A percentile compares a stretch with the other conserved stretches of the same genome.
These are phyloP conservation scores for Neocrepidodera transversa DNA, from an alignment of 2,888 invertebrate species.

Conservation along the genomic window DNA sequence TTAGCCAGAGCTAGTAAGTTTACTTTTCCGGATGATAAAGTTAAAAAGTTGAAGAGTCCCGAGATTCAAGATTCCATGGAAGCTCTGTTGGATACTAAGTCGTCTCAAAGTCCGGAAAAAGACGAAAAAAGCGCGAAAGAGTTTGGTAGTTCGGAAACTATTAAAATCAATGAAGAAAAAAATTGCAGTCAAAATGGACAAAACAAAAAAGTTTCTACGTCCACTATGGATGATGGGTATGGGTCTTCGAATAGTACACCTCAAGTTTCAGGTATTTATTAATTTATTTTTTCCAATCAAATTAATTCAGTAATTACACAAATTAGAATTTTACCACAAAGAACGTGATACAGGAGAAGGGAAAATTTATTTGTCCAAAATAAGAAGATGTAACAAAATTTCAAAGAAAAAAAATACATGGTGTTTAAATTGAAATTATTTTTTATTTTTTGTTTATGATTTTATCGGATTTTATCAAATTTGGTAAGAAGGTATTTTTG, in stretches of 20 bases:
- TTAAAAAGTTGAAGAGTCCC: constrained; percentile 52
- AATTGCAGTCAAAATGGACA: constrained; percentile 35
- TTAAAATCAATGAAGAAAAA: constrained; percentile 37
- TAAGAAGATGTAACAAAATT: too few relatives aligned
- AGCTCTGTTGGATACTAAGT: constrained; percentile 40
- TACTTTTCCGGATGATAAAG: constrained; percentile 45
- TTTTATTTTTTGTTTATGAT: too few relatives aligned
- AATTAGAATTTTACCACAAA: too few relatives aligned
- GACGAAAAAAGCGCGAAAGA: constrained; percentile 23
- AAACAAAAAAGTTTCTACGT: constrained; percentile 51
- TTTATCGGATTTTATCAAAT: too few relatives aligned
- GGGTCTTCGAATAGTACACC: constrained; percentile 73
- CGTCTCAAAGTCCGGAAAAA: constrained; percentile 48
- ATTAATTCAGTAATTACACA: too few relatives aligned
- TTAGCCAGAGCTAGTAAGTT: constrained; percentile 35
- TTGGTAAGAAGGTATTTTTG: too few relatives aligned
- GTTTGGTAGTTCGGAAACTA: constrained; percentile 48
- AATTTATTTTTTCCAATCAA: too few relatives aligned
- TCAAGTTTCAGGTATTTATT: constrained; percentile 67
- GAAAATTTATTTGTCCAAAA: too few relatives aligned
- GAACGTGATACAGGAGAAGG: too few relatives aligned
- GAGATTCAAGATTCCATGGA: constrained; percentile 42
- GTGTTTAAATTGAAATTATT: too few relatives aligned
- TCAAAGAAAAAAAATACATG: too few relatives aligned
- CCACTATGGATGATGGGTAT: constrained; percentile 69